Evolutionary conservation across 2,888 invertebrate genomes (phyloP).

Genomic region (Diadromus collaris): DNA sequence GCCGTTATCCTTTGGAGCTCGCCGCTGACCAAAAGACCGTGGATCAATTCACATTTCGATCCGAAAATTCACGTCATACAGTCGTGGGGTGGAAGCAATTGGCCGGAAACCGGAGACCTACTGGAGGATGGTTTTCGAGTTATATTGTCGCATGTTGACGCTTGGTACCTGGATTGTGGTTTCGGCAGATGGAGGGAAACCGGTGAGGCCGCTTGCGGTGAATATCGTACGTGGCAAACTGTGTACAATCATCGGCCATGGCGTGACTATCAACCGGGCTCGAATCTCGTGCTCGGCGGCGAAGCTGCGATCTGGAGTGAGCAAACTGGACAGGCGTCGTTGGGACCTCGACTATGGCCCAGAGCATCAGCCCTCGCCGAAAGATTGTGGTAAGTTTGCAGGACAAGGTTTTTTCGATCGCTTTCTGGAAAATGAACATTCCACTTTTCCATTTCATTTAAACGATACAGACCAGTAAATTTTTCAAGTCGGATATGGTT

Average conservation of each 20-base stretch:
- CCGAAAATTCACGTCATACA: slow-evolving; percentile 89
- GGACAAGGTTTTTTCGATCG: background rate
- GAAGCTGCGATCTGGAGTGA: slow-evolving; percentile 94
- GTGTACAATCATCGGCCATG: slow-evolving; percentile 92
- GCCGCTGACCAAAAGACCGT: slow-evolving; percentile 87
- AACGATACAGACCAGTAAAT: background rate
- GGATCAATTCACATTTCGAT: slow-evolving; percentile 85
- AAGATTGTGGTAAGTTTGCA: slow-evolving; percentile 84
- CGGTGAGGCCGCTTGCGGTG: slow-evolving; percentile 92
- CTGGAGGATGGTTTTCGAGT: slow-evolving; percentile 89
- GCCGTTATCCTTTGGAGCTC: slow-evolving; percentile 89
- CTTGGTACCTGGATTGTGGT: slow-evolving; percentile 94
- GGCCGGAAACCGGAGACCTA: slow-evolving; percentile 90
- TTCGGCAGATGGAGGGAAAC: slow-evolving; percentile 92
- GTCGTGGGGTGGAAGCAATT: slow-evolving; percentile 91
- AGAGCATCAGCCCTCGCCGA: slow-evolving; percentile 91
- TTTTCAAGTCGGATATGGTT: too few species aligned
- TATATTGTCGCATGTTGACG: slow-evolving; percentile 92
- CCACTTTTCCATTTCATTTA: too few species aligned
- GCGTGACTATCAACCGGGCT: slow-evolving; percentile 79
- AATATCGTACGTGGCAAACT: slow-evolving; percentile 93
- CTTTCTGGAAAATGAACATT: too few species aligned
- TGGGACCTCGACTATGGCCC: slow-evolving; percentile 92
- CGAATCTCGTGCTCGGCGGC: slow-evolving; percentile 84
- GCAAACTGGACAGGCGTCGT: slow-evolving; percentile 87